phyloP scores from a whole-genome alignment of 2,113 vertebrate species.

The Amphilophus citrinellus region DNA sequence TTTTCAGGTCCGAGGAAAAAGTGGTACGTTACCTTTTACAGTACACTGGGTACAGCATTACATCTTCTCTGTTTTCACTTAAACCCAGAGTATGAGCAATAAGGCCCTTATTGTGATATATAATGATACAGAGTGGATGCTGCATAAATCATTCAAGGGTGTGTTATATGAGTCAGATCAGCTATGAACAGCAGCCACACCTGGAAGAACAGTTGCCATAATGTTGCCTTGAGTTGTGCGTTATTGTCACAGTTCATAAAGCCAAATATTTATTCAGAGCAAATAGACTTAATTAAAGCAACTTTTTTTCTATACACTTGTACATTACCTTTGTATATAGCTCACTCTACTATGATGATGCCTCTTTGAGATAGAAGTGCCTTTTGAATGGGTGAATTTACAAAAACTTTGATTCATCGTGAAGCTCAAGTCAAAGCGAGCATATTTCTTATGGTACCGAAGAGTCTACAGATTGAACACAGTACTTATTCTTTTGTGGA shows the following conservation, averaged over 20 bases:
- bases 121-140: constrained; percentile 6
- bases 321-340: constrained; percentile 74
- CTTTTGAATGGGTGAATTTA: constrained; percentile 40
- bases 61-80: not conserved
- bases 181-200: not conserved
- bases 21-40: not conserved
- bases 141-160: not conserved
- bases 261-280: constrained; percentile 73
- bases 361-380: constrained; percentile 43
- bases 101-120: not conserved
- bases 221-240: constrained; percentile 11
- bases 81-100: not conserved
- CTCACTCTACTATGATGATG: constrained; percentile 22
- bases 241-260: constrained; percentile 36
- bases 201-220: not conserved
- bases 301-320: constrained; percentile 52
- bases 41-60: not conserved
- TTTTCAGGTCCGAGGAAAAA: not conserved
- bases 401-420: not conserved
- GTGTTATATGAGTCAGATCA: not conserved
- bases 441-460: constrained; percentile 48
- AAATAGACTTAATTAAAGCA: constrained; percentile 45
- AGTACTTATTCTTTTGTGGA: constrained; percentile 30
- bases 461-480: constrained; percentile 31
- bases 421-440: constrained; percentile 10